Conservation (phyloP, 2,797 vertebrate species). For the Catharus ustulatus region DNA sequence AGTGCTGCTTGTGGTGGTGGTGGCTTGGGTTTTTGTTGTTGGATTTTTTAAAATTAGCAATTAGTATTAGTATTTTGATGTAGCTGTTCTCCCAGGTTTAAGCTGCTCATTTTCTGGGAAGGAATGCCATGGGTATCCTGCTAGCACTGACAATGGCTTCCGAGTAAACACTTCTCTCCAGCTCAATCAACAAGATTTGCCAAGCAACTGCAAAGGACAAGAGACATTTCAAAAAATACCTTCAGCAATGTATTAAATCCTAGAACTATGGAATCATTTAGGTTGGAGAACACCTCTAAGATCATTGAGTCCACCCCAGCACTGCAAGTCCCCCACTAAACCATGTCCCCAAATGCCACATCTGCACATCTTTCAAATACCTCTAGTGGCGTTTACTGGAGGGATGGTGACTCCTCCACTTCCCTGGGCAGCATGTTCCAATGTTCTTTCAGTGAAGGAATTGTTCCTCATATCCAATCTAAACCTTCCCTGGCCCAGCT, state of each 20-base stretch:
- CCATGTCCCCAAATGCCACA: not conserved
- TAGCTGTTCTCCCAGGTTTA: not conserved
- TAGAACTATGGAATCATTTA: not conserved
- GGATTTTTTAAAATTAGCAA: not conserved
- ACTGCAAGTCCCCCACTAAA: not conserved
- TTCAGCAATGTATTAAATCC: not conserved
- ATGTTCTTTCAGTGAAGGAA: not conserved
- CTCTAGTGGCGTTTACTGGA: not conserved
- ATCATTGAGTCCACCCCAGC: not conserved
- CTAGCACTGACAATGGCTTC: not conserved
- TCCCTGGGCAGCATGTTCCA: not conserved
- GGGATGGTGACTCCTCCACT: not conserved
- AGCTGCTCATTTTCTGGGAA: not conserved
- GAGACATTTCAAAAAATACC: not conserved
- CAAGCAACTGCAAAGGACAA: not conserved
- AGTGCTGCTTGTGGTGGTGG: not conserved
- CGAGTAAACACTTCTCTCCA: not conserved
- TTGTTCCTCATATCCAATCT: not conserved
- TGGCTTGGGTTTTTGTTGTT: not conserved
- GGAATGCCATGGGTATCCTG: not conserved
- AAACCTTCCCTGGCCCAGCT: not conserved
- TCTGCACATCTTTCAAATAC: not conserved
- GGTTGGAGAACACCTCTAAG: not conserved
- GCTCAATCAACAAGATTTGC: not conserved
- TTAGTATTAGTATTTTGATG: not conserved